Conservation (phyloP, 37 sponge, comb jelly and placozoan genomes). For the Petrosia ficiformis region DNA sequence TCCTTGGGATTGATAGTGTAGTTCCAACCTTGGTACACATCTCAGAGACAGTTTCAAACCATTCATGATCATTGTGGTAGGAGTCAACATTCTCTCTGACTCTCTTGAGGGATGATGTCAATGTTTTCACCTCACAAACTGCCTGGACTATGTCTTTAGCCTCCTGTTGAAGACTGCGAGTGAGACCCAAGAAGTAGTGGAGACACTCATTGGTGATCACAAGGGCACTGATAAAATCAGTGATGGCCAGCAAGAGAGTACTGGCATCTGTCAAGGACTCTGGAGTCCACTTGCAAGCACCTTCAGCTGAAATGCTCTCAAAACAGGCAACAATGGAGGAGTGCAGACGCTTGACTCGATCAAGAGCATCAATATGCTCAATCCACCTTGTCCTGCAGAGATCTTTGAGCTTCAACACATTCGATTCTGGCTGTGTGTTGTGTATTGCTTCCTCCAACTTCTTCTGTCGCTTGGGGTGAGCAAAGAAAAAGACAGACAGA, state of each 20-base stretch:
- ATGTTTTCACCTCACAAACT: conserved; percentile 38
- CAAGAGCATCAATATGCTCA: background rate
- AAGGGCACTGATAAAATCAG: conserved; percentile 48
- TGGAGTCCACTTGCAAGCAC: conserved; percentile 33
- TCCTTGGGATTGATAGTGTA: conserved; percentile 28
- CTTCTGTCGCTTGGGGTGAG: background rate
- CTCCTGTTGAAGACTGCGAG: conserved; percentile 47
- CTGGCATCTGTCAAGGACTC: conserved; percentile 62
- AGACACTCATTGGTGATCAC: conserved; percentile 49
- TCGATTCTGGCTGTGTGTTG: background rate
- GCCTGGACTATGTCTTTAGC: conserved; percentile 60
- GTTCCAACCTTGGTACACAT: conserved; percentile 23
- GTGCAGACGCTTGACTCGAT: conserved; percentile 5
- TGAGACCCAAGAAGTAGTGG: conserved; percentile 43
- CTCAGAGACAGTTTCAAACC: conserved; percentile 31
- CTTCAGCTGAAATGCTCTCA: conserved; percentile 49
- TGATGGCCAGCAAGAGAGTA: conserved; percentile 41
- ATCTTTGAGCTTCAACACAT: background rate
- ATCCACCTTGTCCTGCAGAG: background rate
- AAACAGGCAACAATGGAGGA: conserved; percentile 60
- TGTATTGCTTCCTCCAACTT: background rate
- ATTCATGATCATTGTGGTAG: conserved; percentile 18
- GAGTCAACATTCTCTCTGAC: conserved; percentile 24
- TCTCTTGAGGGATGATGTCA: conserved; percentile 17
- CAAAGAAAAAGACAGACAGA: background rate